These are phyloP conservation scores for Thyatira batis DNA, from an alignment of 2,888 invertebrate genomes.

Conservation along the genomic window DNA sequence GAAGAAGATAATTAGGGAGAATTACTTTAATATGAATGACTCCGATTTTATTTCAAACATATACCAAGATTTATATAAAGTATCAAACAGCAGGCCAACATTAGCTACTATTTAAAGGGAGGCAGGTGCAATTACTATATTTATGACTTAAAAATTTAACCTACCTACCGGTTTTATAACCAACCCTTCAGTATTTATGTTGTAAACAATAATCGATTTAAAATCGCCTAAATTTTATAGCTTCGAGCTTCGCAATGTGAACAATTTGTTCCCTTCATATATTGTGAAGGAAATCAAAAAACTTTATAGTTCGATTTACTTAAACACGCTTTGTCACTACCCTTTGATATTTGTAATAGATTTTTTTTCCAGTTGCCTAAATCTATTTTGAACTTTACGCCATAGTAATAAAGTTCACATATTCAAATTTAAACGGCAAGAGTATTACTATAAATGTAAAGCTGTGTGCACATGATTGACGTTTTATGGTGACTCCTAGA, in stretches of 20 bases:
- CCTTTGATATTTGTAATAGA: conserved; percentile 36
- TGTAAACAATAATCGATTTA: conserved; percentile 59
- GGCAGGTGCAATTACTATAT: conserved; percentile 11
- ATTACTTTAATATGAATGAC: too few relatives aligned
- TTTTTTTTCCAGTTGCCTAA: neutral
- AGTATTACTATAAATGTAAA: conserved; percentile 24
- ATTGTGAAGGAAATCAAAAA: conserved; percentile 47
- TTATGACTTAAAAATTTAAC: conserved; percentile 50
- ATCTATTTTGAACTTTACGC: conserved; percentile 27
- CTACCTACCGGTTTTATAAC: conserved; percentile 73
- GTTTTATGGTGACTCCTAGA: conserved; percentile 60
- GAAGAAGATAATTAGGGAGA: too few relatives aligned
- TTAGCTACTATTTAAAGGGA: conserved; percentile 8
- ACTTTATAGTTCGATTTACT: conserved; percentile 56
- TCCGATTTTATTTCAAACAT: too few relatives aligned
- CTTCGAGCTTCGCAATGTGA: conserved; percentile 26
- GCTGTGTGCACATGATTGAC: conserved; percentile 61
- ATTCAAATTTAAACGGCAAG: neutral
- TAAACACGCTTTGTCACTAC: conserved; percentile 57
- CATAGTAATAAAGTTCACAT: conserved; percentile 11
- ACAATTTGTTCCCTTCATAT: conserved; percentile 50
- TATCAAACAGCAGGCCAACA: conserved; percentile 10
- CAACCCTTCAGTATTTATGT: conserved; percentile 50
- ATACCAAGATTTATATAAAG: too few relatives aligned
- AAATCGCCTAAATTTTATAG: conserved; percentile 44